These are phyloP conservation scores for rat (Rattus norvegicus) DNA, from an alignment of 2,113 vertebrate genomes.

Conservation along the genomic window DNA sequence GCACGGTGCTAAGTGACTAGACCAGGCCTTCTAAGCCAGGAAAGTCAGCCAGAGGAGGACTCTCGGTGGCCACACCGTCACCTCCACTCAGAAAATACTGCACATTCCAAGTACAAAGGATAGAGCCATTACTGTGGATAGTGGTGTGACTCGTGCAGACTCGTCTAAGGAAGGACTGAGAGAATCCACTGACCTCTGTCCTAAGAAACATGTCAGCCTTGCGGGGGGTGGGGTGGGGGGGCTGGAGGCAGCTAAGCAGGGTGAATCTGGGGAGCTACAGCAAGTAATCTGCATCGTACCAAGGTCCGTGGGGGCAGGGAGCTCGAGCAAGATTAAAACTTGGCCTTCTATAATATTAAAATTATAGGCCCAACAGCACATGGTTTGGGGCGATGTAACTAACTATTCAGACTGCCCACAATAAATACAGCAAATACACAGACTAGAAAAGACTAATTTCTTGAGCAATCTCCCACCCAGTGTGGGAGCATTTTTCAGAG, in stretches of 20 bases:
- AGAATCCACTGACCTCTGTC: not conserved
- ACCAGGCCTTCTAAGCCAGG: not conserved
- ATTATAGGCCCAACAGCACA: not conserved
- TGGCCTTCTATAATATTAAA: constrained; percentile 37
- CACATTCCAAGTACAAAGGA: not conserved
- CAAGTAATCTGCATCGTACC: not conserved
- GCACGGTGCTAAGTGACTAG: not conserved
- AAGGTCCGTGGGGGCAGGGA: not conserved
- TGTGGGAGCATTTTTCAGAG: not conserved
- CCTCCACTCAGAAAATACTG: not conserved
- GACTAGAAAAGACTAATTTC: not conserved
- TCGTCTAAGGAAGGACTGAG: not conserved
- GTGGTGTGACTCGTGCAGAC: not conserved
- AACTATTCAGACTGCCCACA: constrained; percentile 38
- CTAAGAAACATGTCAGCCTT: constrained; percentile 28
- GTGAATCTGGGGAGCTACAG: constrained; percentile 10
- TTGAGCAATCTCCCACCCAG: not conserved
- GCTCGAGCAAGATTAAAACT: constrained; percentile 11
- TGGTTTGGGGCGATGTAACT: constrained; percentile 45
- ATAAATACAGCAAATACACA: constrained; percentile 46
- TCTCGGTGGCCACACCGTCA: not conserved
- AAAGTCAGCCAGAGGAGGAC: not conserved
- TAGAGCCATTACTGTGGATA: not conserved
- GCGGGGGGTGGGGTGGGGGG: not conserved
- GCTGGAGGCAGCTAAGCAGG: constrained; percentile 8